Conservation (phyloP, 1,140 invertebrate genomes). For the Delia radicum region DNA sequence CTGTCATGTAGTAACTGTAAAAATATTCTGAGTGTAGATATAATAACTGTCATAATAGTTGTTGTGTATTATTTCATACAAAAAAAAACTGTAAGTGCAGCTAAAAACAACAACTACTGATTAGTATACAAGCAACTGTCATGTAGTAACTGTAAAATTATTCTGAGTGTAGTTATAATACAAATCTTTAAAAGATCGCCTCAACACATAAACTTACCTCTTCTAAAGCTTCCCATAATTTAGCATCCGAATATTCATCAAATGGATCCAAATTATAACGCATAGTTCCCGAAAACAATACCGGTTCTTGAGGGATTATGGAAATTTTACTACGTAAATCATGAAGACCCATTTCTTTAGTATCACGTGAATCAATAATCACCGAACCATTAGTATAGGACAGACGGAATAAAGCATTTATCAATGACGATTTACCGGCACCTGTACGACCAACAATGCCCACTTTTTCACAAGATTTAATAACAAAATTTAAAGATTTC, state of each 20-base stretch:
- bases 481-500: slow-evolving; percentile 64
- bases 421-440: slow-evolving; percentile 89
- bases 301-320: slow-evolving; percentile 89
- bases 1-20: too few species aligned
- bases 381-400: slow-evolving; percentile 72
- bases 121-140: too few species aligned
- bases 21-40: too few species aligned
- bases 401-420: slow-evolving; percentile 76
- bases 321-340: slow-evolving; percentile 77
- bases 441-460: slow-evolving; percentile 84
- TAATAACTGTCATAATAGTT: too few species aligned
- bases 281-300: slow-evolving; percentile 81
- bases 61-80: too few species aligned
- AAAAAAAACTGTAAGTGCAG: too few species aligned
- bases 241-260: slow-evolving; percentile 71
- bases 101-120: too few species aligned
- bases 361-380: slow-evolving; percentile 70
- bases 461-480: slow-evolving; percentile 65
- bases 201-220: slow-evolving; percentile 58
- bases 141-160: too few species aligned
- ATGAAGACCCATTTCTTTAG: slow-evolving; percentile 63
- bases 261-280: slow-evolving; percentile 86
- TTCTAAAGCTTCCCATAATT: slow-evolving; percentile 79
- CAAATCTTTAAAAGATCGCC: too few species aligned
- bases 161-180: too few species aligned